phyloP scores from a whole-genome alignment of 2,113 vertebrate species.

The Indri indri region DNA sequence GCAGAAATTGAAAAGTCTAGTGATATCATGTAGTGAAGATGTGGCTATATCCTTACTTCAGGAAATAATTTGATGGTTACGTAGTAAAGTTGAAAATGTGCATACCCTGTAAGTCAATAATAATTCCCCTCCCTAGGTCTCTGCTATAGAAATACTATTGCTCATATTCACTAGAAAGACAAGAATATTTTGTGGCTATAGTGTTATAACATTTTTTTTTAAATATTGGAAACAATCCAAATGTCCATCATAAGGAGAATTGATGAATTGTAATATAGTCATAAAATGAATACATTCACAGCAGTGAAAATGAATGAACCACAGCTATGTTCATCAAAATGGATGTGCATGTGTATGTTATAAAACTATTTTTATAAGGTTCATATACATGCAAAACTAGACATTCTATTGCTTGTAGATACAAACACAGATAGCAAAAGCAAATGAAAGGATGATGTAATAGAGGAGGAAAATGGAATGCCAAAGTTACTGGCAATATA shows the following conservation, averaged over 20 bases:
- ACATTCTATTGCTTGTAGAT: background rate
- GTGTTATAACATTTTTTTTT: background rate
- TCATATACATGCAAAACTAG: background rate
- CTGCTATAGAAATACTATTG: background rate
- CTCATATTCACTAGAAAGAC: background rate
- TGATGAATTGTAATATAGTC: background rate
- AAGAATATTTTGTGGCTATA: background rate
- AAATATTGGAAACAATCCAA: background rate
- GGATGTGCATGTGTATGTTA: background rate
- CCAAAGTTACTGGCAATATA: background rate
- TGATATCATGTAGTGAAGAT: background rate
- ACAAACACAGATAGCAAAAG: background rate
- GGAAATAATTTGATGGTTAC: background rate
- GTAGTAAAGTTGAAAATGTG: background rate
- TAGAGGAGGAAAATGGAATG: background rate
- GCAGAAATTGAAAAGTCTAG: background rate
- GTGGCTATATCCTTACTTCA: background rate
- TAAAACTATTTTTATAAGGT: background rate
- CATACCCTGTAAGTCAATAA: background rate
- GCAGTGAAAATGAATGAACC: background rate
- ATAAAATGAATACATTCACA: background rate
- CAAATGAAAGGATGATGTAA: background rate
- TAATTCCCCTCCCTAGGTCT: background rate
- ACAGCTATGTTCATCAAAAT: background rate
- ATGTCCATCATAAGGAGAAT: background rate